Evolutionary conservation across 2,888 invertebrate species (phyloP).

Genomic region (Tupiocoris notatus): DNA sequence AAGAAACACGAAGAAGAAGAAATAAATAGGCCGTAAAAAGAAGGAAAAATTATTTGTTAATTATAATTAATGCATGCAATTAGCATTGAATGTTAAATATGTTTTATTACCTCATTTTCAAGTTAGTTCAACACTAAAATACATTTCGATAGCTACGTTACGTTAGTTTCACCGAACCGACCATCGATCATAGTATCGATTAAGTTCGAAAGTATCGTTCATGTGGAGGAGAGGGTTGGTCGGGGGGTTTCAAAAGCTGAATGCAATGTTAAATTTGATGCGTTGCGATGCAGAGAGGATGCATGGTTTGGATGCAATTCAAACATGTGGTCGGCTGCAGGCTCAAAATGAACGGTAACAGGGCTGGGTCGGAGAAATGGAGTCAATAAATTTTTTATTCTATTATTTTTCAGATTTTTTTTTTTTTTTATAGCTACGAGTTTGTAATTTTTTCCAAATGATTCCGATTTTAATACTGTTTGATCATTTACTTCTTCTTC

Average conservation of each 20-base stretch:
- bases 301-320: not conserved
- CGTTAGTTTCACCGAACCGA: not conserved
- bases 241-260: not conserved
- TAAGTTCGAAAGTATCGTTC: constrained; percentile 2
- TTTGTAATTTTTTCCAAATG: too few species aligned
- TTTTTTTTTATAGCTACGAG: too few species aligned
- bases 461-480: too few species aligned
- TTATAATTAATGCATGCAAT: not conserved
- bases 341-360: not conserved
- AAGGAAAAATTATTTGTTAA: not conserved
- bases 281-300: not conserved
- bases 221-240: constrained; percentile 13
- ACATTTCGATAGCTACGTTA: not conserved
- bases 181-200: not conserved
- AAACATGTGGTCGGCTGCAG: not conserved
- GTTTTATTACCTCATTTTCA: not conserved
- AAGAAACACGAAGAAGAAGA: not conserved
- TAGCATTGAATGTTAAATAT: not conserved
- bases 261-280: not conserved
- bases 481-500: too few species aligned
- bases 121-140: not conserved
- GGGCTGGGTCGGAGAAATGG: too few species aligned
- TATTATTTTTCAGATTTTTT: too few species aligned
- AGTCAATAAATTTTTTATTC: too few species aligned
- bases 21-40: not conserved